Evolutionary conservation across 1,140 invertebrate species (phyloP), one percentile per base, ranked within the genome.

Genomic region (Pogonomyrmex californicus): DNA sequence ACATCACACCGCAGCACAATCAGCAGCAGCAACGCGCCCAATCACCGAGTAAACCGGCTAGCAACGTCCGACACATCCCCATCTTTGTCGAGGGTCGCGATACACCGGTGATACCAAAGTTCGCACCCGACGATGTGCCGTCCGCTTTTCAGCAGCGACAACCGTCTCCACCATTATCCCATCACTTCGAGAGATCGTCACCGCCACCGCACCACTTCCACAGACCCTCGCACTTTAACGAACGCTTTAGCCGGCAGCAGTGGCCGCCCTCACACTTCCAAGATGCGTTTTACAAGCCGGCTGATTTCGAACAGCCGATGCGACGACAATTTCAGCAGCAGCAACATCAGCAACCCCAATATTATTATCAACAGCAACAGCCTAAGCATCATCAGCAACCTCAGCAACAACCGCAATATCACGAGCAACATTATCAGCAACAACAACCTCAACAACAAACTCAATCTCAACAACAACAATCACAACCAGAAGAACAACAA

Each of bases 1-100:
- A 97, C 86, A 96, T 97, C 87, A 96, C 96, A 33, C 95, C 96
- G 0, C 93, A 93, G 63, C 92, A 90, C 44, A 91, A 90, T 70
- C 88, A 87, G 51, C 90, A 93, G 54, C 90, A 78, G 85, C 90
- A 85, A 70, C 93, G 62, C 10, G 93, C 70, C 79, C 93, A 76
- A 87, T 94, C 89, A 87, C 93, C 12, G 12, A 33, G 87, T 70
- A 79, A 76, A 33, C 91, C 91, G 33, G 91, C 93, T 12, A 92
- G 95, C 44, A 96, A 96, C 62, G 97, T 98, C 17, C 96, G 98
- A 88, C 97, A 98, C 91, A 98, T 99, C 93, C 98, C 98, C 2
- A 98, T 98, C 58, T 98, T 98, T 88, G 97, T 98, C 0, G 98
- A 98, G 94, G 98, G 98, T 33, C 95, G 98, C 54, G 97, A 98